Base-by-base conservation (phyloP, 2,888 invertebrate genomes). In the Sarcophaga caerulescens region DNA sequence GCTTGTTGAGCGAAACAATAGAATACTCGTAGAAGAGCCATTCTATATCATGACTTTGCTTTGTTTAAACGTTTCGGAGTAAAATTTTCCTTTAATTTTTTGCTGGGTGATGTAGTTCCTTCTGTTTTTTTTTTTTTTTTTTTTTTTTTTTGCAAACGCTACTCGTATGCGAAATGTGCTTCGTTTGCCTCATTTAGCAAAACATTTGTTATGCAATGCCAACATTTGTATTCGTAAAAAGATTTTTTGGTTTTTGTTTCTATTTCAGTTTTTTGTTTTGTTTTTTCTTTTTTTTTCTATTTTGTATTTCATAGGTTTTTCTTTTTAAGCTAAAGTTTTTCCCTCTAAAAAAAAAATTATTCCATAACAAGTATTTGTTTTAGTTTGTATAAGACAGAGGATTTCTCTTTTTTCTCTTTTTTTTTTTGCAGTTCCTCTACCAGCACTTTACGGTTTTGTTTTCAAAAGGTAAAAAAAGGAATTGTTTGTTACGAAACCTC, bases 151-250 rank as follows among this genome's bases (percentile, higher is more conserved):
- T 12, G 14, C 4, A 19, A 57, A 45, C 57, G 23, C 25, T 23
- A 17, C 65, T n/a, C 85, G 62, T 83, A 84, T 85, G 83, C 75
- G 80, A 86, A 82, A 84, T 74, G 84, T 81, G 74, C 77, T 84
- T 85, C 76, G 88, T 89, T 88, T 85, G 87, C 85, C 87, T 88
- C 87, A 88, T 89, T 89, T 85, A 85, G 85, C 66, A 73, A 87
- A 52, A 85, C 81, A 80, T 86, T 88, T 85, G 90, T 91, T 91
- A 91, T 91, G 91, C 91, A 91, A 91, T 91, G 89, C 90, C 90
- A 91, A 90, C 92, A 91, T 91, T 91, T 90, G 90, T 90, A 91
- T 91, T 91, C 90, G 91, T 89, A 90, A 85, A 82, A 82, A 85
- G 80, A 89, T 90, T 81, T 90, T 91, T 90, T 90, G 89, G 14